A percentile compares a stretch with the other conserved stretches of the same genome.
Conservation (phyloP, 2,797 vertebrate genomes). For the Phrynocephalus forsythii region DNA sequence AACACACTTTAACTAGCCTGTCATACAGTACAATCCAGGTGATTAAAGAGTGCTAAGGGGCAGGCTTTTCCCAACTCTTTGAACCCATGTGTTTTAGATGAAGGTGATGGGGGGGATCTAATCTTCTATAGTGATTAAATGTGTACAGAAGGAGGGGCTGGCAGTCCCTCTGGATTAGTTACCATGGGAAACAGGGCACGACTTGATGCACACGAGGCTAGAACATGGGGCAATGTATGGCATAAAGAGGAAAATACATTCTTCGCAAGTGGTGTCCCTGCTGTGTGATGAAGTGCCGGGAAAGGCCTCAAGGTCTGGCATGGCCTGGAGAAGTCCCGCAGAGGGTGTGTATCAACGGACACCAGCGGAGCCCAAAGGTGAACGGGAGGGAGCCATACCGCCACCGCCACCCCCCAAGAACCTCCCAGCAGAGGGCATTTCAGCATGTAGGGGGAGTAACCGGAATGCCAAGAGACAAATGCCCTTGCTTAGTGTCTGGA, state of each 20-base stretch:
- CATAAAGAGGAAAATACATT: background rate
- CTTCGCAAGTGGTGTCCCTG: background rate
- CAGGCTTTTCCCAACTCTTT: slow-evolving; percentile 5
- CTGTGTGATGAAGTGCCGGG: background rate
- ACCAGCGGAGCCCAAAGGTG: background rate
- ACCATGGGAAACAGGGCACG: background rate
- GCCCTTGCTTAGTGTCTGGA: slow-evolving; percentile 3
- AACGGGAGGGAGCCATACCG: background rate
- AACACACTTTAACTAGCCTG: slow-evolving; percentile 5
- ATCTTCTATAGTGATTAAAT: background rate
- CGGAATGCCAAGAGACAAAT: background rate
- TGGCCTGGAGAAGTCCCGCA: background rate
- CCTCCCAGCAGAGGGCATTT: slow-evolving; percentile 11
- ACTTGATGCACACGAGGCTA: background rate
- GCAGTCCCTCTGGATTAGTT: background rate
- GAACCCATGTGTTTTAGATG: background rate
- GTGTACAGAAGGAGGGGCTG: background rate
- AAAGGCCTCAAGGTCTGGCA: background rate
- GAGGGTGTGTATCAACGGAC: background rate
- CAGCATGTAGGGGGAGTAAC: background rate
- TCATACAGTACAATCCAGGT: slow-evolving; percentile 5
- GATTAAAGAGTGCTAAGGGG: slow-evolving; percentile 10
- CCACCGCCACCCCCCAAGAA: background rate
- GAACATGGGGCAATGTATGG: background rate
- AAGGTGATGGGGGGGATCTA: background rate